phyloP scores from a whole-genome alignment of 2,113 vertebrate species.

The Eretmochelys imbricata region DNA sequence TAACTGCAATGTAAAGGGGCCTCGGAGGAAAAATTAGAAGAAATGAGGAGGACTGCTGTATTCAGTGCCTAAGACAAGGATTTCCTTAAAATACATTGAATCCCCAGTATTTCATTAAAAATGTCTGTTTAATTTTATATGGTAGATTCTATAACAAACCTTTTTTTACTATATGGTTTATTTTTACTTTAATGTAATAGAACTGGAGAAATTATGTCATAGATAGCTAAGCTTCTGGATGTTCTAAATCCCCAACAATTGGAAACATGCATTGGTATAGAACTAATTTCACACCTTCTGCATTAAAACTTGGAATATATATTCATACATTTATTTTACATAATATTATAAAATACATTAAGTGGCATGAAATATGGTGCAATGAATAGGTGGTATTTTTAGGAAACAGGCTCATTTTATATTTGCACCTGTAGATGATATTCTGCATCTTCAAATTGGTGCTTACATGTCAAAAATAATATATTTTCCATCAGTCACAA shows the following conservation, averaged over 20 bases:
- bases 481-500: slow-evolving; percentile 12
- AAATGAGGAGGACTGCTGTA: slow-evolving; percentile 3
- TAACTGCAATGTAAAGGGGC: slow-evolving; percentile 55
- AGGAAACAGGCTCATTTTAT: slow-evolving; percentile 60
- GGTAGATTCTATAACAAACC: slow-evolving; percentile 1
- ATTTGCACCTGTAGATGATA: slow-evolving; percentile 61
- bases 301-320: slow-evolving; percentile 43
- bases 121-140: not conserved
- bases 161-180: slow-evolving; percentile 47
- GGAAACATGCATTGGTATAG: slow-evolving; percentile 36
- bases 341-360: slow-evolving; percentile 62
- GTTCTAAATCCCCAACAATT: slow-evolving; percentile 61
- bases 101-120: not conserved
- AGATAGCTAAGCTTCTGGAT: slow-evolving; percentile 46
- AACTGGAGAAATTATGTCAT: slow-evolving; percentile 36
- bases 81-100: slow-evolving; percentile 53
- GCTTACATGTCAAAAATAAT: slow-evolving; percentile 30
- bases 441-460: slow-evolving; percentile 27
- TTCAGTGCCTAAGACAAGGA: slow-evolving; percentile 28
- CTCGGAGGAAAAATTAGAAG: slow-evolving; percentile 67
- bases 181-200: slow-evolving; percentile 37
- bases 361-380: slow-evolving; percentile 30
- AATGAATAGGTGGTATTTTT: slow-evolving; percentile 42
- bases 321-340: slow-evolving; percentile 71
- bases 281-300: slow-evolving; percentile 76